A percentile compares a stretch with the other conserved stretches of the same genome.
These are phyloP conservation scores for Enteromius viviparus DNA, from an alignment of 2,797 vertebrate species.

Conservation along the genomic window DNA sequence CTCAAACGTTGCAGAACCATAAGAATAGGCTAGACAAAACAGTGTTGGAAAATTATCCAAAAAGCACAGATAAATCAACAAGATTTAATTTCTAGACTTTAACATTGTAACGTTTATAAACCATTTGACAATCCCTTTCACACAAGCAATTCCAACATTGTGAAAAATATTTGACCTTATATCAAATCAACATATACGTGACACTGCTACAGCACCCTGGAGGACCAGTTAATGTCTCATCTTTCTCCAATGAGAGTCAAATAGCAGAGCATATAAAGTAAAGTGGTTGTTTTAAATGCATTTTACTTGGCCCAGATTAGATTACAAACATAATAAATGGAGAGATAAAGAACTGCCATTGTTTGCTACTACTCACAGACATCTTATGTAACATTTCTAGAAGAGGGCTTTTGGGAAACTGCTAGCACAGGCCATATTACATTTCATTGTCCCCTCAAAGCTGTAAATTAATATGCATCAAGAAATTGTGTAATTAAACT, in stretches of 20 bases:
- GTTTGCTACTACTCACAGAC: background rate
- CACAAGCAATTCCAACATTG: background rate
- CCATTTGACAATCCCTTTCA: background rate
- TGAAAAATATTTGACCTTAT: background rate
- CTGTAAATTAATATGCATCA: background rate
- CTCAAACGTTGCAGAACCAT: background rate
- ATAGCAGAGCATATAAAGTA: background rate
- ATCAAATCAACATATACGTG: background rate
- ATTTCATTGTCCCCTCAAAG: background rate
- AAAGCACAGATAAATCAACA: background rate
- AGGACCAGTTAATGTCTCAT: background rate
- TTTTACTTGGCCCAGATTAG: background rate
- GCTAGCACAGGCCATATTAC: background rate
- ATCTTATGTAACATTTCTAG: background rate
- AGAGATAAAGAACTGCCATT: background rate
- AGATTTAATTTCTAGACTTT: background rate
- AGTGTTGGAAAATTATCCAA: background rate
- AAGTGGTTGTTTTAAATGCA: background rate
- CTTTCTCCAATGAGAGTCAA: background rate
- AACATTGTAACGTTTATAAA: background rate
- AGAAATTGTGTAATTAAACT: background rate
- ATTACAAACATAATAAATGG: background rate
- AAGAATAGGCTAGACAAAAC: background rate
- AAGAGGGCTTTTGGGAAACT: background rate
- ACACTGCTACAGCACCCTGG: background rate